Conservation (phyloP, 2,888 invertebrate species). For the Drosophila mimica region DNA sequence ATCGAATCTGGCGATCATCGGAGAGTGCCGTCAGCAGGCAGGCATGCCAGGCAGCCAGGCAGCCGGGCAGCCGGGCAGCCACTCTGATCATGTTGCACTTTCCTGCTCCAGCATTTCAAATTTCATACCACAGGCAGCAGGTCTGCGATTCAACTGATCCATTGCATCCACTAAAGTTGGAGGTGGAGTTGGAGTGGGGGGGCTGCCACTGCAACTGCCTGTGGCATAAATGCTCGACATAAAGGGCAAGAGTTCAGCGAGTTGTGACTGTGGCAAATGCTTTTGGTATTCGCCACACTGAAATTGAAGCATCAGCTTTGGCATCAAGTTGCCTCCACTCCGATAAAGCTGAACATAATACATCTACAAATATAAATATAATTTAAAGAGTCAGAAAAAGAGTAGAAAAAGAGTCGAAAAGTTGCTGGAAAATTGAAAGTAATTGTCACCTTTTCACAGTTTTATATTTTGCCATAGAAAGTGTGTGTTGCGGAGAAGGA, state of each 20-base stretch:
- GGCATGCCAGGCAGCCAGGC: slow-evolving; percentile 3
- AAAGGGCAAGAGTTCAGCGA: slow-evolving; percentile 78
- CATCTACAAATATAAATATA: slow-evolving; percentile 12
- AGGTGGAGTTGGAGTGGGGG: slow-evolving; percentile 11
- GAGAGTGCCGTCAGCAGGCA: slow-evolving; percentile 26
- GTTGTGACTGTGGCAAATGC: slow-evolving; percentile 71
- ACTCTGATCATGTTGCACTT: slow-evolving; percentile 74
- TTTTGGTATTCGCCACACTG: slow-evolving; percentile 46
- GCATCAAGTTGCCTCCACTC: slow-evolving; percentile 50
- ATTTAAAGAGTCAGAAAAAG: slow-evolving; percentile 35
- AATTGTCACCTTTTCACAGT: slow-evolving; percentile 69
- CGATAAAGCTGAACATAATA: slow-evolving; percentile 18
- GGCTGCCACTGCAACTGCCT: slow-evolving; percentile 47
- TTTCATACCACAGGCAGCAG: slow-evolving; percentile 56
- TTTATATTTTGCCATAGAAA: slow-evolving; percentile 47
- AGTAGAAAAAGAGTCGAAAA: slow-evolving; percentile 1
- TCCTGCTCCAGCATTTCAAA: slow-evolving; percentile 63
- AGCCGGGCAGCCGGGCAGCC: slow-evolving; percentile 9
- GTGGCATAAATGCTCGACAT: slow-evolving; percentile 75
- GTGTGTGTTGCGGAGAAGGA: slow-evolving; percentile 31
- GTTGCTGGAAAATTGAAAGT: slow-evolving; percentile 71
- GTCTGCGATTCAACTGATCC: slow-evolving; percentile 33
- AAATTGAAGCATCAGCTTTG: slow-evolving; percentile 58
- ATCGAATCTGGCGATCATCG: slow-evolving; percentile 74
- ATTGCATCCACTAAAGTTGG: slow-evolving; percentile 8